These are phyloP conservation scores for Prochilodus magdalenae DNA, from an alignment of 2,113 vertebrate genomes.

Conservation along the genomic window DNA sequence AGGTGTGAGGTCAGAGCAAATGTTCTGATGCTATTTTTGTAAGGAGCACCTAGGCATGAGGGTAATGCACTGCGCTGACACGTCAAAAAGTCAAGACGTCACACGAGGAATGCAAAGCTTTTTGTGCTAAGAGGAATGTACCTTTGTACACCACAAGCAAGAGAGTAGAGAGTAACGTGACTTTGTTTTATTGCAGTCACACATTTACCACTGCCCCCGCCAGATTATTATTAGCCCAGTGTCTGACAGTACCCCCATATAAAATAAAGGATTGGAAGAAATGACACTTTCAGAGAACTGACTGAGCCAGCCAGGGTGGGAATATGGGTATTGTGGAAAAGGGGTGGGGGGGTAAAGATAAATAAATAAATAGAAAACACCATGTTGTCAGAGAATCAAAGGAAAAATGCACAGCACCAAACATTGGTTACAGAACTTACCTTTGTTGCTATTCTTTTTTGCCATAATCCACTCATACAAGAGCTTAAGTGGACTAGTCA, in stretches of 20 bases:
- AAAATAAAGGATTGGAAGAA: not conserved
- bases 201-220: not conserved
- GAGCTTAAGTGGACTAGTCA: slow-evolving; percentile 10
- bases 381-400: not conserved
- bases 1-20: not conserved
- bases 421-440: slow-evolving; percentile 57
- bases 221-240: slow-evolving; percentile 4
- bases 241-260: slow-evolving; percentile 2
- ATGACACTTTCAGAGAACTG: not conserved
- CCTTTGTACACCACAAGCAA: not conserved
- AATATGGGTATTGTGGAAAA: not conserved
- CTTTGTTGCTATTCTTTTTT: slow-evolving; percentile 77
- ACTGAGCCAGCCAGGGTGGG: not conserved
- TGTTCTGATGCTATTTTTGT: not conserved
- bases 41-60: not conserved
- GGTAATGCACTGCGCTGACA: not conserved
- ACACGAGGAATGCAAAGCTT: not conserved
- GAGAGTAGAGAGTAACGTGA: not conserved
- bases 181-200: not conserved
- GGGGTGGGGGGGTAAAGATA: no score
- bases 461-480: slow-evolving; percentile 67
- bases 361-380: not conserved
- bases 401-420: not conserved
- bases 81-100: not conserved
- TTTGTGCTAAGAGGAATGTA: slow-evolving; percentile 14